Evolutionary conservation across 2,113 vertebrate genomes (phyloP).

Genomic region (Peucedramus taeniatus): DNA sequence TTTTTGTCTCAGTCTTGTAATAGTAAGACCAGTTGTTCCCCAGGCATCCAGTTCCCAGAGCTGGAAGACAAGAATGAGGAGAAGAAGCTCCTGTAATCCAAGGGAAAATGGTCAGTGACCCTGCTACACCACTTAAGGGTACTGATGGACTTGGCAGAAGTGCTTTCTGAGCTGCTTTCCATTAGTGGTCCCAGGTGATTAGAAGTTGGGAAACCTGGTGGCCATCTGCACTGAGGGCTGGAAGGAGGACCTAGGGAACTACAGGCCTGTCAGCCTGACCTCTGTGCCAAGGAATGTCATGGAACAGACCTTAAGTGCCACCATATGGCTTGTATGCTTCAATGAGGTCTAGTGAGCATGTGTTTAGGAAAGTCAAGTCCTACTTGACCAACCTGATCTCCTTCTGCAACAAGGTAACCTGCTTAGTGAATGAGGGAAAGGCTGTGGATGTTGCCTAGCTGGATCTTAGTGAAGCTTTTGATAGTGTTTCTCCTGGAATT

Average conservation of each 20-base stretch:
- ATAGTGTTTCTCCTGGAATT: neutral
- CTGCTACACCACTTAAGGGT: neutral
- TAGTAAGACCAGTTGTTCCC: neutral
- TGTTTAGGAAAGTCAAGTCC: neutral
- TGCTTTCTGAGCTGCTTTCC: neutral
- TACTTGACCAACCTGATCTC: neutral
- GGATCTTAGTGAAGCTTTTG: neutral
- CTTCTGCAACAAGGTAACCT: neutral
- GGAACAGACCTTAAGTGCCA: neutral
- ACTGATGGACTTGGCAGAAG: neutral
- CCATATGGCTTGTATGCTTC: accelerated
- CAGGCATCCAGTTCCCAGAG: neutral
- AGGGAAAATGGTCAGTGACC: neutral
- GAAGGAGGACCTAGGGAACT: neutral
- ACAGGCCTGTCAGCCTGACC: neutral
- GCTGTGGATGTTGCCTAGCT: neutral
- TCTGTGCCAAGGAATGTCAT: neutral
- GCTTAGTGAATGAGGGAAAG: neutral
- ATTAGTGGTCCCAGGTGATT: neutral
- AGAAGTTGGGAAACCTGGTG: neutral
- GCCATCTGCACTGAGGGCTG: neutral
- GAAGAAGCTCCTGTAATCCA: neutral
- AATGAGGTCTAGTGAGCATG: neutral
- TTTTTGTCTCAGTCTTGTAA: neutral
- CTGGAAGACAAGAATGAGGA: neutral